Evolutionary conservation across 1,140 invertebrate genomes (phyloP).

Genomic region (Campoletis sonorensis): DNA sequence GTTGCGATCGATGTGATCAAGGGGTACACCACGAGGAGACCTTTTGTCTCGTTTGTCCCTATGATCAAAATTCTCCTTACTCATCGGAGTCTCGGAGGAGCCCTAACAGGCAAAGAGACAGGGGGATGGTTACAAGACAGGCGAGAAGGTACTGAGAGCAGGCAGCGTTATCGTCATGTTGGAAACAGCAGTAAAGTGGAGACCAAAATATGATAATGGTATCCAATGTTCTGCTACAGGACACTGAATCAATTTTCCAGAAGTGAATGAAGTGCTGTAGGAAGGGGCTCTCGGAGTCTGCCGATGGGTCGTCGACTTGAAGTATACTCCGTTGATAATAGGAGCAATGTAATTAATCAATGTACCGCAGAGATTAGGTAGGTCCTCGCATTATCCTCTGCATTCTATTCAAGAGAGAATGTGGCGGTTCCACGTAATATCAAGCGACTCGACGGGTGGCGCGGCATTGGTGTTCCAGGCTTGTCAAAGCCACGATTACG

Average conservation of each 20-base stretch:
- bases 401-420: neutral
- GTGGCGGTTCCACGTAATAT: slow-evolving; percentile 38
- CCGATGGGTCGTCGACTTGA: slow-evolving; percentile 21
- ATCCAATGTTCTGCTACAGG: neutral
- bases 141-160: neutral
- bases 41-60: slow-evolving; percentile 24
- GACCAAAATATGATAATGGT: neutral
- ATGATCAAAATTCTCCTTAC: neutral
- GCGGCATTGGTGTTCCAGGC: slow-evolving; percentile 53
- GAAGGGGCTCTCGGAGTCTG: neutral
- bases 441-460: slow-evolving; percentile 35
- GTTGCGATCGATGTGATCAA: neutral
- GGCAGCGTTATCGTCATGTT: slow-evolving; percentile 27
- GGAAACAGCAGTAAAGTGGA: neutral
- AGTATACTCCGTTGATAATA: slow-evolving; percentile 10
- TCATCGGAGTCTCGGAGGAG: neutral
- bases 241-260: slow-evolving; percentile 6
- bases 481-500: slow-evolving; percentile 70
- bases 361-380: slow-evolving; percentile 10
- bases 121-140: slow-evolving; percentile 12
- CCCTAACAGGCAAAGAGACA: neutral
- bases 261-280: neutral
- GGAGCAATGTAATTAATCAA: slow-evolving; percentile 8
- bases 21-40: neutral
- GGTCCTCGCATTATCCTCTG: neutral